Base-by-base conservation (phyloP, 2,888 invertebrate genomes). In the Cataglyphis altisquamis region DNA sequence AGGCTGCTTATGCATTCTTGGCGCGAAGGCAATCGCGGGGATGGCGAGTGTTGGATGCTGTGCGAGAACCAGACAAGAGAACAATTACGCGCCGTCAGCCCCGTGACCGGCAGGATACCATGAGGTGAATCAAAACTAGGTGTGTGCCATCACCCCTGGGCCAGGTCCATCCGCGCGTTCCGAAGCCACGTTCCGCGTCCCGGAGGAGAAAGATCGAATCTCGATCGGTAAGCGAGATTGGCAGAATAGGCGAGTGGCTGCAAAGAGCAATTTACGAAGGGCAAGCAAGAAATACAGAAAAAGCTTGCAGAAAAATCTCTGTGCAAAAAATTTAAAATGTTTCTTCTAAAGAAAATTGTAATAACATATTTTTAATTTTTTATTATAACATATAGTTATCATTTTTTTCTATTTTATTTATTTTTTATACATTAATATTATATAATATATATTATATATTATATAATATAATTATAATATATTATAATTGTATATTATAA, bases 101-200 rank as follows among this genome's bases (percentile, higher is more conserved):
- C 87, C 92, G 92, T 93, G 93, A 93, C 93, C 93, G 92, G 92
- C 89, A 91, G 90, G 90, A 87, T 88, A 93, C 92, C 91, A 91
- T 92, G 94, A 92, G 92, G 92, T 92, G 94, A 94, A 94, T 94
- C 94, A 94, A 94, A 94, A 94, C 94, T 94, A 94, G 93, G 91
- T 83, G 83, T 63, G 70, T 84, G 87, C 89, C 88, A 89, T 86
- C 90, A 90, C 89, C 89, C 89, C 77, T 88, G 89, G 88, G 90
- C 89, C 90, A 87, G 89, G 84, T 88, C 89, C 87, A 88, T 88
- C 90, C 91, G 90, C 88, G 87, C 88, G 52, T 83, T 60, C 66
- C 63, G 82, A 85, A 83, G 64, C 89, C 89, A 89, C 88, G 88
- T 89, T 82, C 88, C 81, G 64, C 67, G 84, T 90, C 90, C 91